Evolutionary conservation across 2,888 invertebrate species (phyloP), one percentile per base, ranked within the genome.

Genomic region (Phasia obesa): DNA sequence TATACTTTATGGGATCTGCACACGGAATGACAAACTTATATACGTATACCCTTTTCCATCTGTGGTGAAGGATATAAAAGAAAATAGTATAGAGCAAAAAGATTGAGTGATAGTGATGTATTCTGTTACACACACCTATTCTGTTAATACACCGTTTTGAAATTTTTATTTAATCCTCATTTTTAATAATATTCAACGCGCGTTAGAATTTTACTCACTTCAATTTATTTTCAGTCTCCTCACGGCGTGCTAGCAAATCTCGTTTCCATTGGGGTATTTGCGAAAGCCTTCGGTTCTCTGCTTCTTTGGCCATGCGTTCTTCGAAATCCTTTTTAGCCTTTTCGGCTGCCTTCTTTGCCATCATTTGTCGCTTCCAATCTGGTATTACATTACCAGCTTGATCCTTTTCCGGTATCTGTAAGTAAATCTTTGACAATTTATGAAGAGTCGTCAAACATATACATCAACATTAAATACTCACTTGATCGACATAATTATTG

Each of bases 181-280:
- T n/a, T n/a, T n/a, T n/a, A n/a, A n/a, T n/a, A n/a, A 15, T 38
- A 42, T n/a, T 42, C 13, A 17, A 2, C 44, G 7, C 17, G 9
- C 0, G 1, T 17, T 17, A 49, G 21, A 11, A n/a, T n/a, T 51
- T 13, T 19, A 90, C 92, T 91, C 89, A 96, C 96, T 95, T 96
- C 87, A 95, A 92, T 92, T 95, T 94, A 88, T 93, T 94, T 88
- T 96, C 96, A 19, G 95, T 93, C 88, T 94, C 95, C 88, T 96
- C 96, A 87, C 96, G 95, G 86, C 96, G 94, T 75, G 95, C 95
- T 86, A 98, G 91, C 77, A 98, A 92, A 89, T 98, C 98, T 73
- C 98, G 93, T 91, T 98, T 98, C 98, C 98, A 98, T 64, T 96
- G 96, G 0, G 98, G 98, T 87, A 98, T 96, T 15, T 97, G 94